Evolutionary conservation across 1,140 invertebrate species (phyloP), one percentile per base, ranked within the genome.

Genomic region (Ctenoplectra terminalis): DNA sequence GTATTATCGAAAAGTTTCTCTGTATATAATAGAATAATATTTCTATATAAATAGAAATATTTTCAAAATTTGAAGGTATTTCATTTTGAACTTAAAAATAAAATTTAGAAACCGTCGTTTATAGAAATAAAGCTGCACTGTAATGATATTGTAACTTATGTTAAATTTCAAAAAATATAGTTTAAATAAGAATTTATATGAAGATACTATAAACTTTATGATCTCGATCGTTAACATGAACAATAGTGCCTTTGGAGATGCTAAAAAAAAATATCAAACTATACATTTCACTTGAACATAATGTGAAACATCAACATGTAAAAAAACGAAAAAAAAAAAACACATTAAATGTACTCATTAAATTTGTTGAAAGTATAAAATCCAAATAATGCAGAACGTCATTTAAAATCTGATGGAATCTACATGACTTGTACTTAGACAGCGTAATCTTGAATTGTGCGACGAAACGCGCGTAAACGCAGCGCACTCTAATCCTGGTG

Each of bases 401-500:
- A 74, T 75, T 81, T 56, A 31, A 17, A 74, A 17, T 56, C 40
- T 75, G 77, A 63, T 80, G 79, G 71, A 56, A 81, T 81, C 71
- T 81, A 81, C 72, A 66, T 81, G 40, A 60, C 61, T 74, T 81
- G 71, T 81, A 81, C 78, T 81, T 72, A 75, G 79, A 67, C 61
- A 81, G 71, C 79, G 79, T 82, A 78, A 86, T 74, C 67, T 64
- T 82, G 69, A 78, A 73, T 77, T 76, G 85, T 90, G 76, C 78
- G 76, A 84, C 88, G 90, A 88, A 84, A 37, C 84, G 90, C 90
- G 90, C 90, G 90, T 91, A 69, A 87, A 81, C 77, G 82, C 74
- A 74, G 74, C 75, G 78, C 87, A 84, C 89, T 86, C 75, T 80
- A 80, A 64, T 80, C 77, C 83, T 88, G 90, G 82, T 83, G 89